These are phyloP conservation scores for Pseudocheirus occidentalis DNA, from an alignment of 2,797 vertebrate species.

Conservation along the genomic window DNA sequence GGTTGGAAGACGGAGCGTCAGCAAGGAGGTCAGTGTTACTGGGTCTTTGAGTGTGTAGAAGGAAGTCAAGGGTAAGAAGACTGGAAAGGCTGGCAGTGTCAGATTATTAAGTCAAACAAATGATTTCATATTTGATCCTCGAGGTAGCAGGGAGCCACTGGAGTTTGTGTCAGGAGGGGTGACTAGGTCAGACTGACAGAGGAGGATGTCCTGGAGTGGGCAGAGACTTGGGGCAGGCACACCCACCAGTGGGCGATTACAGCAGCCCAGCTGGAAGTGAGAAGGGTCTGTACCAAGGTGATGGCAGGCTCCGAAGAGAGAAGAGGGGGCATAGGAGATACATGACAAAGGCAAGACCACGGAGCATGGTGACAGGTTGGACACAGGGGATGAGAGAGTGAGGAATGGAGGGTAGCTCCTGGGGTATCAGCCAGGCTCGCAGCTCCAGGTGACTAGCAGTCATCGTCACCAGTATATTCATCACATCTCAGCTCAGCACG, in stretches of 20 bases:
- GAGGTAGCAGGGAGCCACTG: background rate
- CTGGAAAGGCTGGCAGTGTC: background rate
- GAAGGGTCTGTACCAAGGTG: background rate
- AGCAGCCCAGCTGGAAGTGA: background rate
- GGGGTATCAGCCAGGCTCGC: too few species aligned
- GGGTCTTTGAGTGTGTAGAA: background rate
- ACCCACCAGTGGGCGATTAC: background rate
- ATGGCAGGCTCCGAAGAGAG: constrained; percentile 1
- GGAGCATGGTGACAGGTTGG: too few species aligned
- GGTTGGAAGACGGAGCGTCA: background rate
- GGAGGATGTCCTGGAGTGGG: background rate
- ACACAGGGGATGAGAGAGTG: too few species aligned
- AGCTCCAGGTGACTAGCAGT: too few species aligned
- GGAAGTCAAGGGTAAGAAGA: background rate
- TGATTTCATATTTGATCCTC: background rate
- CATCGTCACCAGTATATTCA: too few species aligned
- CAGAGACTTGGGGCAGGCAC: constrained; percentile 16
- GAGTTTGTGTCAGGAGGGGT: background rate
- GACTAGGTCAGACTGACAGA: background rate
- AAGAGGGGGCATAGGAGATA: background rate
- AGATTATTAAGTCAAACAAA: too few species aligned
- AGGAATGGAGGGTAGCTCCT: too few species aligned
- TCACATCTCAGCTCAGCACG: too few species aligned
- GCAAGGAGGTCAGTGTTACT: background rate
- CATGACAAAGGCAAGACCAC: background rate